Base-by-base conservation (phyloP, 2,888 invertebrate genomes). In the Torymus tubicola region DNA sequence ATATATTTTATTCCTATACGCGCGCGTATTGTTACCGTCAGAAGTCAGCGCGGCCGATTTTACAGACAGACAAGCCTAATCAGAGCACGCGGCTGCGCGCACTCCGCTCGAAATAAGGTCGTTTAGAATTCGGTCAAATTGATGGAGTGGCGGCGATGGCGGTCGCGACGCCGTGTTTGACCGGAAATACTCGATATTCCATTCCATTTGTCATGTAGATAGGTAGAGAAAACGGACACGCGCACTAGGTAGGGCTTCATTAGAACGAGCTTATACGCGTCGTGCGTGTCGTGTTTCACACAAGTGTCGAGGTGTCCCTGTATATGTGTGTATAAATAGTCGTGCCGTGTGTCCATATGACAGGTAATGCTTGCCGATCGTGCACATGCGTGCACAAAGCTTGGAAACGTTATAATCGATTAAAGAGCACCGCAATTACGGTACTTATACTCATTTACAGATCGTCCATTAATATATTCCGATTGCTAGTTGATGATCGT, bases 141-240 rank as follows among this genome's bases (percentile, higher is more conserved):
- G 72, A 73, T 73, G 52, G 78, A 65, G 65, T 53, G 64, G 60
- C 16, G 52, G 65, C 57, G 57, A 24, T 42, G 63, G 63, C 63
- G 18, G 31, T 12, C 58, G 21, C 11, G 53, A 18, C 52, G 11
- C 10, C 69, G 70, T 55, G 73, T 78, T 78, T 78, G 24, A 73
- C 71, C 72, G 65, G 72, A 71, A 67, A 73, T 73, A 53, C 61
- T 78, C 64, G 78, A 78, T 78, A 78, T 78, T 78, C 70, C 64
- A 64, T 78, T 78, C 71, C 70, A 71, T 78, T 78, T 72, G 78
- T 78, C 72, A 78, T 78, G 64, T 64, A 71, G 65, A 78, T 78
- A 42, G 4, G 50, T 8, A 31, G 73, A 64, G 64, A 73, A 73
- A 64, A 73, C 31, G 64, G 64, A 13, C 12, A 18, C 10, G 58